Conservation (phyloP, 1,140 invertebrate genomes). For the Cepaea nemoralis region DNA sequence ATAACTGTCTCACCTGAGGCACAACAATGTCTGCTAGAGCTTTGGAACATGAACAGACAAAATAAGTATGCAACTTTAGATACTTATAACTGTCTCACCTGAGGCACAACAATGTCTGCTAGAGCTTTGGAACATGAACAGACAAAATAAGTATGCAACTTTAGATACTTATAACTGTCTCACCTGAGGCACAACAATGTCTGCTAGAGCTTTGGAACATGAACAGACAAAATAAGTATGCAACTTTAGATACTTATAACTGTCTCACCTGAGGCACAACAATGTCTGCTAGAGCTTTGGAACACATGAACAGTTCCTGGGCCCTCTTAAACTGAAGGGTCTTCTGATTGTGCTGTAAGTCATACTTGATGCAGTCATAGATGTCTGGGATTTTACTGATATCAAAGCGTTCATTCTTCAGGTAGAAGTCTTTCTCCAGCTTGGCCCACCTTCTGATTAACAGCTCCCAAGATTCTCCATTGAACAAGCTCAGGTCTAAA, state of each 20-base stretch:
- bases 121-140: too few species aligned
- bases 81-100: too few species aligned
- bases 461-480: conserved; percentile 98
- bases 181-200: conserved; percentile 99
- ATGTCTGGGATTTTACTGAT: conserved; percentile 99
- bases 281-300: conserved; percentile 96
- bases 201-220: conserved; percentile 95
- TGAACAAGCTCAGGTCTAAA: conserved; percentile 81
- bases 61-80: too few species aligned
- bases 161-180: not conserved
- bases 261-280: conserved; percentile 92
- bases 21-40: conserved; percentile 98
- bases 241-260: not conserved
- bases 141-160: too few species aligned
- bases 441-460: conserved; percentile 98
- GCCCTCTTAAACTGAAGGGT: conserved; percentile 93
- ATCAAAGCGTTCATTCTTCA: conserved; percentile 90
- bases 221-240: too few species aligned
- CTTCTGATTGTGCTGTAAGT: conserved; percentile 97
- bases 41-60: conserved; percentile 95
- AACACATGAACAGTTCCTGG: conserved; percentile 94
- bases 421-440: conserved; percentile 97
- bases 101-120: too few species aligned
- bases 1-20: conserved; percentile 83
- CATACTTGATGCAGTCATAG: conserved; percentile 99